Evolutionary conservation across 2,113 vertebrate genomes (phyloP).

Genomic region (Mus spicilegus): DNA sequence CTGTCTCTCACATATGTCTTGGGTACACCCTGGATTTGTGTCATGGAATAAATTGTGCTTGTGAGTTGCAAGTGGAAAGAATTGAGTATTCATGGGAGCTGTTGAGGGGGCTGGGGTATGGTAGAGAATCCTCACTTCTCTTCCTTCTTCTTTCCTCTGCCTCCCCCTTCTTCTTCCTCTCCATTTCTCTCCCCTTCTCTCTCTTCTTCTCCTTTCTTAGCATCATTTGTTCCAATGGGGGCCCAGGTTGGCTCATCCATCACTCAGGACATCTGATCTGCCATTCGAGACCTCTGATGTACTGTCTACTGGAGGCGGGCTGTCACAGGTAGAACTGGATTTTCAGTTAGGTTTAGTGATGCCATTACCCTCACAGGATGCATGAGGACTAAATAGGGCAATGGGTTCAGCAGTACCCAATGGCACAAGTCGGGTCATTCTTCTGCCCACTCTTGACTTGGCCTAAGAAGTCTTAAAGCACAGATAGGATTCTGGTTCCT

Average conservation of each 20-base stretch:
- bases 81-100: neutral
- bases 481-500: neutral
- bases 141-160: neutral
- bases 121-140: neutral
- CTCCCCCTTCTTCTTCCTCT: too few species aligned
- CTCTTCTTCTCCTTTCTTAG: neutral
- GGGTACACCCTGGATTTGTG: constrained; percentile 25
- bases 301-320: neutral
- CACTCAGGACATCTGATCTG: neutral
- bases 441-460: neutral
- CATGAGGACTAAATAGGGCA: neutral
- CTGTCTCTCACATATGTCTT: constrained; percentile 27
- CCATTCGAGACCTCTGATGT: neutral
- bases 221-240: neutral
- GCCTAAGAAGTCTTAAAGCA: neutral
- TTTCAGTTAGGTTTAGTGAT: neutral
- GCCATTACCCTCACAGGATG: neutral
- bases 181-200: too few species aligned
- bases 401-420: neutral
- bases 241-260: neutral
- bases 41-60: neutral
- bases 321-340: neutral
- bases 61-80: neutral
- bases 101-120: neutral
- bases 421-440: neutral